Evolutionary conservation across 2,888 invertebrate genomes (phyloP), one percentile per base, ranked within the genome.

Genomic region (Plebejus anna): DNA sequence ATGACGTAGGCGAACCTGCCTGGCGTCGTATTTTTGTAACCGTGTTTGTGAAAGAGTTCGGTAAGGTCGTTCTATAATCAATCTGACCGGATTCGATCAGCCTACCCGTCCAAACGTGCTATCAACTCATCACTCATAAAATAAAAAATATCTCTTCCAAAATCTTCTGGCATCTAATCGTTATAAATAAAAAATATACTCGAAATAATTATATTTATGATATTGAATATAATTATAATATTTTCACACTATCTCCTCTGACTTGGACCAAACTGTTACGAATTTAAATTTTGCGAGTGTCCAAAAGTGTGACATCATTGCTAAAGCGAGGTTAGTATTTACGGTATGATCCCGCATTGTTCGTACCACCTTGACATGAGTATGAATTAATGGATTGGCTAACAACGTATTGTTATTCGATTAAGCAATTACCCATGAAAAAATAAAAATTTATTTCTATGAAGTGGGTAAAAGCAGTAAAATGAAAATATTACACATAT

Each of bases 241-340:
- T 55, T 16, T 55, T 16, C 55, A 55, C 80, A 81, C 80, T 78
- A 66, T 51, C 75, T 77, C 78, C 76, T 70, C 0, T 82, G 4
- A 38, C 77, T 82, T 82, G 72, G 0, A 79, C 83, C 82, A 80
- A 36, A 47, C 75, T 77, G 79, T 81, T 85, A 90, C 89, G 88
- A 82, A 83, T 83, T 83, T 84, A 89, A 90, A 90, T 90, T 86
- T 86, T 84, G 89, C 89, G 82, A 84, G 80, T 82, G 82, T 79
- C 81, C 81, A 81, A 80, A 80, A 80, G 83, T 83, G 84, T 90
- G 90, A 90, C 90, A 89, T 90, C 90, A 90, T 86, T 80, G 79
- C 79, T 84, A 84, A 76, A 79, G 78, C 77, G 82, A 82, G 76
- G 81, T 88, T 84, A 84, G 84, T 84, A 81, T 83, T 86, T 81